phyloP scores from a whole-genome alignment of 2,797 vertebrate genomes.

The Serranus cabrilla region DNA sequence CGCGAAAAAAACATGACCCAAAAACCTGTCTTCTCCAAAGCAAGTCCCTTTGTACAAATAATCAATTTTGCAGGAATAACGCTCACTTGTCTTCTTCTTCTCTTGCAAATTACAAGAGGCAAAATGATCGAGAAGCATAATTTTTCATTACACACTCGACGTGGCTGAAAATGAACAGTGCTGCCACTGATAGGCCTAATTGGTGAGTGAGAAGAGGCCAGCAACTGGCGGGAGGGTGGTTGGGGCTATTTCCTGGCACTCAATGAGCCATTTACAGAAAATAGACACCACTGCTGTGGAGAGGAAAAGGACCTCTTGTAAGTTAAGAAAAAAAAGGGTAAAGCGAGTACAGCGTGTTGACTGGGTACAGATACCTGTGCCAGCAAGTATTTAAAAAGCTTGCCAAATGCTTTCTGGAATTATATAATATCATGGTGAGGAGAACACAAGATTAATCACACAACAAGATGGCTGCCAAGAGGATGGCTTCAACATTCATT shows the following conservation, averaged over 20 bases:
- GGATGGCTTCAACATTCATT: slow-evolving; percentile 53
- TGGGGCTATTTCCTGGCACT: slow-evolving; percentile 66
- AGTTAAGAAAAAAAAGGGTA: slow-evolving; percentile 14
- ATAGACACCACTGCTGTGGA: slow-evolving; percentile 29
- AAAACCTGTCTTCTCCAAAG: neutral
- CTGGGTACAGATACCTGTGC: slow-evolving; percentile 52
- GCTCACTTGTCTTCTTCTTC: slow-evolving; percentile 16
- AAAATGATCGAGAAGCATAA: slow-evolving; percentile 56
- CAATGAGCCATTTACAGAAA: slow-evolving; percentile 63
- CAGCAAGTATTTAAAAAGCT: slow-evolving; percentile 49
- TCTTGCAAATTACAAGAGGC: slow-evolving; percentile 46
- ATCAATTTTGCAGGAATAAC: slow-evolving; percentile 6
- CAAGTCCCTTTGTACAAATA: slow-evolving; percentile 6
- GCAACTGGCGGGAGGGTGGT: slow-evolving; percentile 34
- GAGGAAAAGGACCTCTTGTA: slow-evolving; percentile 11
- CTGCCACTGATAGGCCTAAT: slow-evolving; percentile 65
- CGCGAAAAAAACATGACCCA: neutral
- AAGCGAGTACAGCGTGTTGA: slow-evolving; percentile 28
- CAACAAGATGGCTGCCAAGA: slow-evolving; percentile 68
- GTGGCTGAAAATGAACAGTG: slow-evolving; percentile 74
- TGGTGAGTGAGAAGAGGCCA: slow-evolving; percentile 59
- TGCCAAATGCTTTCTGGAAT: slow-evolving; percentile 46
- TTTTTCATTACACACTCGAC: slow-evolving; percentile 70
- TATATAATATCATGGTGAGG: slow-evolving; percentile 53
- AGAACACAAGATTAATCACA: slow-evolving; percentile 70